Conservation (phyloP, 2,113 vertebrate genomes). For the Mus spicilegus region DNA sequence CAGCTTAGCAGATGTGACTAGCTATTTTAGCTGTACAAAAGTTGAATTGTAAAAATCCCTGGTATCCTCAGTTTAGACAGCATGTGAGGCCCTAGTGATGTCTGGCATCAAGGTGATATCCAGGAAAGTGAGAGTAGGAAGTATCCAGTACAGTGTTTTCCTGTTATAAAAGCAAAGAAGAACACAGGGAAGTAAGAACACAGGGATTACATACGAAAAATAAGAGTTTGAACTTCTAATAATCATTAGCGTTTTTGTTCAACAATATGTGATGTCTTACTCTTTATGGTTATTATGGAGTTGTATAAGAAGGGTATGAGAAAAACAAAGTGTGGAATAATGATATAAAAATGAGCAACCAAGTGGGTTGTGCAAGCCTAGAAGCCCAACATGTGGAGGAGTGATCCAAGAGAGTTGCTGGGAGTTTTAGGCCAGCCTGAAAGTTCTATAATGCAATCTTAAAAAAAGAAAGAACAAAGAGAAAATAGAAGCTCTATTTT, state of each 20-base stretch:
- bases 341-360: neutral
- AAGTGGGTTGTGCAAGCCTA: neutral
- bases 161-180: neutral
- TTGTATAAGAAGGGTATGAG: neutral
- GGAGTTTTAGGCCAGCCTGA: neutral
- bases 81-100: accelerated
- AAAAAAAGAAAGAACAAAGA: neutral
- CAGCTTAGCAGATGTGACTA: neutral
- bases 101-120: neutral
- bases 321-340: neutral
- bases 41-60: too few species aligned
- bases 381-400: neutral
- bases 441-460: neutral
- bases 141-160: neutral
- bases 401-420: neutral
- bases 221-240: neutral
- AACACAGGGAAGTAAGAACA: too few species aligned
- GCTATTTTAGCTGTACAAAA: neutral
- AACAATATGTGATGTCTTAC: neutral
- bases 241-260: neutral
- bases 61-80: neutral
- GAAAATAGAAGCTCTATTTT: neutral
- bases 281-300: neutral
- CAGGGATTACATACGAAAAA: neutral
- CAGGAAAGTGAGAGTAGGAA: neutral